Evolutionary conservation across 1,140 invertebrate species (phyloP).

Genomic region (Microvelia longipes): DNA sequence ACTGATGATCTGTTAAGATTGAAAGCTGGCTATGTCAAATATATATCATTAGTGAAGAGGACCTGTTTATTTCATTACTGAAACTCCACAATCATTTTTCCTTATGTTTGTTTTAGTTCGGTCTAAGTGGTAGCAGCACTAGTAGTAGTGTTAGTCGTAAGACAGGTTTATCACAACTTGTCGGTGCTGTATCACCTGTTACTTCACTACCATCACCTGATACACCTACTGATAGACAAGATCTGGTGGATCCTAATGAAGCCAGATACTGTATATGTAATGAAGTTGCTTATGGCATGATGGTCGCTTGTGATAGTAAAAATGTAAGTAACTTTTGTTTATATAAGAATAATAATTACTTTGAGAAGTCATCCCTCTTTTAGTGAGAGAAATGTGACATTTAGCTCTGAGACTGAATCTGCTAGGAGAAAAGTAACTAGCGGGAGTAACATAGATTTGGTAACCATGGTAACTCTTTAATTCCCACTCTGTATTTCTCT

Average conservation of each 20-base stretch:
- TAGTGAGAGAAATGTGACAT: too few relatives aligned
- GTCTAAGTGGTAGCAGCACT: background rate
- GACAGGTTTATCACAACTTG: background rate
- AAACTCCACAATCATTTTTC: too few relatives aligned
- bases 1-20: too few relatives aligned
- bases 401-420: too few relatives aligned
- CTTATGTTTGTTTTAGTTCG: background rate
- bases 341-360: too few relatives aligned
- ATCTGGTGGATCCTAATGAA: constrained; percentile 74
- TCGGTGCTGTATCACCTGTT: constrained; percentile 22
- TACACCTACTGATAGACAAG: constrained; percentile 27
- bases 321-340: constrained; percentile 55
- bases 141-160: background rate
- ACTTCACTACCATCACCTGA: constrained; percentile 28
- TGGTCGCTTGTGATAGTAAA: constrained; percentile 98
- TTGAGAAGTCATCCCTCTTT: too few relatives aligned
- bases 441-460: too few relatives aligned
- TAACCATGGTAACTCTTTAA: background rate
- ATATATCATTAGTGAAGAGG: too few relatives aligned
- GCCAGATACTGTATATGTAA: constrained; percentile 95
- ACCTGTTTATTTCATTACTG: too few relatives aligned
- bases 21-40: too few relatives aligned
- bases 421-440: too few relatives aligned
- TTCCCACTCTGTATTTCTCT: background rate
- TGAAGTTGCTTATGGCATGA: constrained; percentile 95